Evolutionary conservation across 2,888 invertebrate species (phyloP).

Genomic region (Acronicta alni): DNA sequence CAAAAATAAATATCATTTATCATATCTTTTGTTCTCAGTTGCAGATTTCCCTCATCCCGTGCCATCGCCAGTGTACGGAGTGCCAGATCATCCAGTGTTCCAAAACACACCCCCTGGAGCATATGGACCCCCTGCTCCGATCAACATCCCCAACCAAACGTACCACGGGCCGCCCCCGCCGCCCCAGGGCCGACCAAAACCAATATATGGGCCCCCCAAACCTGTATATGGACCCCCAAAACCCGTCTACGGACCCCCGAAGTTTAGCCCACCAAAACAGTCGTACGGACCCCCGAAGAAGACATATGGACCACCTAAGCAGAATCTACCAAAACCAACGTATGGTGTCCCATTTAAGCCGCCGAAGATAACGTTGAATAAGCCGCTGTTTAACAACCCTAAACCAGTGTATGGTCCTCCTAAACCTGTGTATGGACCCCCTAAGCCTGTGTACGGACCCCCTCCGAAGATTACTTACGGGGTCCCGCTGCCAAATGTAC

Average conservation of each 20-base stretch:
- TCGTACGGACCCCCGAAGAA: slow-evolving; percentile 76
- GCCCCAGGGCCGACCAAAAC: slow-evolving; percentile 71
- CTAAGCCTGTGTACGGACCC: slow-evolving; percentile 34
- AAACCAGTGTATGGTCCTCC: slow-evolving; percentile 49
- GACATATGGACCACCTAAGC: slow-evolving; percentile 67
- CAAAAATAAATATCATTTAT: too few species aligned
- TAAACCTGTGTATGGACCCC: background rate
- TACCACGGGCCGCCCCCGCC: slow-evolving; percentile 89
- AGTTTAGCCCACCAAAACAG: slow-evolving; percentile 66
- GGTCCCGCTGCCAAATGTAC: slow-evolving; percentile 25
- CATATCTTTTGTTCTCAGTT: slow-evolving; percentile 72
- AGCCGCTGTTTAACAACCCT: slow-evolving; percentile 51
- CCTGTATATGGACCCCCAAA: slow-evolving; percentile 77
- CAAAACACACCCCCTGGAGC: slow-evolving; percentile 77
- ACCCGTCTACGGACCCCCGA: slow-evolving; percentile 73
- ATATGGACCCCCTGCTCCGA: slow-evolving; percentile 87
- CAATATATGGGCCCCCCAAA: slow-evolving; percentile 74
- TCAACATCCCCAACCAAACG: slow-evolving; percentile 75
- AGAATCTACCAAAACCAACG: slow-evolving; percentile 44
- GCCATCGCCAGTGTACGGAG: slow-evolving; percentile 90
- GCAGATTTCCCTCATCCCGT: slow-evolving; percentile 83
- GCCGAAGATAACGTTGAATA: slow-evolving; percentile 70
- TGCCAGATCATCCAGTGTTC: slow-evolving; percentile 82
- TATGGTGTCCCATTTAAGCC: slow-evolving; percentile 77
- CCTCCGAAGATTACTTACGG: slow-evolving; percentile 45